phyloP scores from a whole-genome alignment of 2,888 invertebrate genomes.

The Sicus ferrugineus region DNA sequence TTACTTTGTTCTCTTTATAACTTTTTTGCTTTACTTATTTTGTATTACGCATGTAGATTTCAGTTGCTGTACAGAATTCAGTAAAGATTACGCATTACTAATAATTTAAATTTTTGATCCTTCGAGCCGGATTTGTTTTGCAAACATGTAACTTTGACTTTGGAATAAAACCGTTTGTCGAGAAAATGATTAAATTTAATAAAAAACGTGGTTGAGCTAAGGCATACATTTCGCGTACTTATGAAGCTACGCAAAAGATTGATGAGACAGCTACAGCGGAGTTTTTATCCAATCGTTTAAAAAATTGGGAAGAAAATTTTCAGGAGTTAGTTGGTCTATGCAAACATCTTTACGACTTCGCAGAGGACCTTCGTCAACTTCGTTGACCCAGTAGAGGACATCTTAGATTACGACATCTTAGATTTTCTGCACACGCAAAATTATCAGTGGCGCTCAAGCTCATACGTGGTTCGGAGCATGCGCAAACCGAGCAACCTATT shows the following conservation, averaged over 20 bases:
- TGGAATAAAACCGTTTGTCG: neutral
- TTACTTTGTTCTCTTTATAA: neutral
- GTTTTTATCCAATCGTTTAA: neutral
- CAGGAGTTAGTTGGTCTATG: neutral
- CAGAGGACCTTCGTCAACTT: neutral
- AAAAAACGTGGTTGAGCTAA: slow-evolving; percentile 4
- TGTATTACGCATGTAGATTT: neutral
- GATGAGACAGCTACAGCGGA: neutral
- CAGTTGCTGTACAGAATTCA: neutral
- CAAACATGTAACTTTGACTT: neutral
- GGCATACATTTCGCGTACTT: slow-evolving; percentile 1
- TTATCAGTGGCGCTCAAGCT: slow-evolving; percentile 8
- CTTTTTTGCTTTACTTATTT: neutral
- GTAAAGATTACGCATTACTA: too few species aligned
- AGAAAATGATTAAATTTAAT: neutral
- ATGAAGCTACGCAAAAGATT: neutral
- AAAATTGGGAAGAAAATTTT: too few species aligned
- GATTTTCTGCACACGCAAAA: neutral
- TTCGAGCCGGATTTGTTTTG: neutral
- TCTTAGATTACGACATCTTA: neutral
- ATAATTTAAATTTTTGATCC: neutral
- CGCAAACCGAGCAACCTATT: neutral
- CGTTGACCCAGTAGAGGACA: neutral
- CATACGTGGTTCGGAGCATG: neutral
- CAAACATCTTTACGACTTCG: neutral